A percentile compares a stretch with the other conserved stretches of the same genome.
Evolutionary conservation across 2,797 vertebrate genomes (phyloP).

Genomic region (Malacoctenus gilli): DNA sequence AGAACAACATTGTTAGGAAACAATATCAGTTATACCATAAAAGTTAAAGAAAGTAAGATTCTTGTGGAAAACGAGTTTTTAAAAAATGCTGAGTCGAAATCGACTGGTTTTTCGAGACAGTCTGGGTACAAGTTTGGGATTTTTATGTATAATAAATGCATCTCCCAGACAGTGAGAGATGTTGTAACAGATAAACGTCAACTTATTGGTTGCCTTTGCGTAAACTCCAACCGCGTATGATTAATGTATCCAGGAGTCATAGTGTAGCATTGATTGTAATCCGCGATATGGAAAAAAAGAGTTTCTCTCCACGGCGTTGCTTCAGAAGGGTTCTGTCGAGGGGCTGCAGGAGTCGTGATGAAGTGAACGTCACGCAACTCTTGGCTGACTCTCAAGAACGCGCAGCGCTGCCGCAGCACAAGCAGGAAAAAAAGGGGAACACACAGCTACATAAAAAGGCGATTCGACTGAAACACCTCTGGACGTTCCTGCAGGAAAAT

Average conservation of each 20-base stretch:
- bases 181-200: conserved; percentile 32
- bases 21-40: no score
- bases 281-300: conserved; percentile 35
- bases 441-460: neutral
- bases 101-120: no score
- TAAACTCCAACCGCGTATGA: conserved; percentile 46
- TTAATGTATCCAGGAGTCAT: conserved; percentile 53
- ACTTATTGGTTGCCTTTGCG: conserved; percentile 48
- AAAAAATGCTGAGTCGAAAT: no score
- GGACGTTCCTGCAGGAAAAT: no score
- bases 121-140: neutral
- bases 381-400: conserved; percentile 58
- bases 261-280: conserved; percentile 49
- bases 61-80: no score
- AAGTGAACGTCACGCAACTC: conserved; percentile 52
- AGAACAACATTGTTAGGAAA: no score
- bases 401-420: conserved; percentile 24
- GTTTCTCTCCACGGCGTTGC: conserved; percentile 20
- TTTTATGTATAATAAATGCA: conserved; percentile 24
- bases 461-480: conserved; percentile 8
- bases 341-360: conserved; percentile 50
- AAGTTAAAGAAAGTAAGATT: no score
- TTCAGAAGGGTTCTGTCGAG: conserved; percentile 42
- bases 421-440: conserved; percentile 26
- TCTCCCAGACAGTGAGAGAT: conserved; percentile 16